Evolutionary conservation across 2,113 vertebrate species (phyloP), one percentile per base, ranked within the genome.

Genomic region (Rafetus swinhoei): DNA sequence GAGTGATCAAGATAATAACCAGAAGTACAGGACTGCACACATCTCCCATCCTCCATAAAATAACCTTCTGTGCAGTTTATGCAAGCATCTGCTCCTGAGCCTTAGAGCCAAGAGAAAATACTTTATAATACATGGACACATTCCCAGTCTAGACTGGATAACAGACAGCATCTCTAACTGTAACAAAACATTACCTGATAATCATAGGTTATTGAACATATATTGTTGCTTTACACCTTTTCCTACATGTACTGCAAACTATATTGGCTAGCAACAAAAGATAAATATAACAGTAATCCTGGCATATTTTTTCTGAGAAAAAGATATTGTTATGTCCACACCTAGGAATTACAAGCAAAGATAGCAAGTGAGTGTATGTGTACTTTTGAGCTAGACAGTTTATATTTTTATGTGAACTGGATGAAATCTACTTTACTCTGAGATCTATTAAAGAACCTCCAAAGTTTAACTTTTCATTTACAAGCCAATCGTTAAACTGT

Each of bases 31-130:
- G 97, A 98, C 24, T 96, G 97, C 82, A 99, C 99, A 86, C 99
- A 99, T 79, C 98, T 98, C 98, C 99, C 99, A 81, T 99, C 99
- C 97, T 99, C 99, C 96, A 99, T 98, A 86, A 99, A 98, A 97
- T 98, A 99, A 86, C 98, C 98, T 8, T 98, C 98, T 4, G 98
- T 98, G 96, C 99, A 99, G 96, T 98, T 99, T 79, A 98, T 98
- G 95, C 99, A 99, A 0, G 98, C 99, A 85, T 99, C 99, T 84
- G 98, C 96, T 32, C 99, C 99, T 55, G 98, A 98, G 84, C 99
- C 99, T 99, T 96, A 22, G 94, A 79, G 94, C 8, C 93, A 97
- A 84, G 96, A 25, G 95, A 35, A 96, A 86, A 85, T 62, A 60
- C 32, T 93, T 32, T 25, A n/a, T 74, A 91, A 90, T 50, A 88